Evolutionary conservation across 1,140 invertebrate genomes (phyloP).

Genomic region (Drosophila yakuba): DNA sequence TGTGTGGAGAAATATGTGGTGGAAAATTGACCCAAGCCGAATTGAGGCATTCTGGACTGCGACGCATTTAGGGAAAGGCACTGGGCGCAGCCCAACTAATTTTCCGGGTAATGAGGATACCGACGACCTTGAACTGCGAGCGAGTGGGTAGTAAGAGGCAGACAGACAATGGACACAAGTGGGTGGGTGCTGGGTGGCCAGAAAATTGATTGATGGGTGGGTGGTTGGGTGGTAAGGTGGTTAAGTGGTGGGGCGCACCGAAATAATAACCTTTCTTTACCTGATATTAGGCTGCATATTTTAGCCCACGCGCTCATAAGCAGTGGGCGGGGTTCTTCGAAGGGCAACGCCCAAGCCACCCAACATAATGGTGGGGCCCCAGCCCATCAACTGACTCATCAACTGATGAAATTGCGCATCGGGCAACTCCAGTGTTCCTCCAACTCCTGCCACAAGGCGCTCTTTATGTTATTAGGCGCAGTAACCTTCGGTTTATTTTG

Average conservation of each 20-base stretch:
- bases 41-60: slow-evolving; percentile 42
- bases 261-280: slow-evolving; percentile 15
- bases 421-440: slow-evolving; percentile 1
- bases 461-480: slow-evolving; percentile 27
- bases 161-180: slow-evolving; percentile 10
- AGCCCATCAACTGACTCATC: slow-evolving; percentile 53
- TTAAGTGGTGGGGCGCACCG: neutral
- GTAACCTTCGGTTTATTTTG: slow-evolving; percentile 67
- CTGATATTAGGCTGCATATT: slow-evolving; percentile 28
- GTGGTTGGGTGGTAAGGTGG: slow-evolving; percentile 6
- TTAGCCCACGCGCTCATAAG: slow-evolving; percentile 21
- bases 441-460: too few relatives aligned
- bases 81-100: slow-evolving; percentile 41
- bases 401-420: slow-evolving; percentile 69
- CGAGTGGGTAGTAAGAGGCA: slow-evolving; percentile 1
- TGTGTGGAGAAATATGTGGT: slow-evolving; percentile 3
- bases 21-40: slow-evolving; percentile 32
- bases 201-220: slow-evolving; percentile 41
- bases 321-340: slow-evolving; percentile 2
- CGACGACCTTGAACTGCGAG: slow-evolving; percentile 56
- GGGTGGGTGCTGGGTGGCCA: neutral
- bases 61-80: slow-evolving; percentile 57
- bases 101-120: slow-evolving; percentile 51
- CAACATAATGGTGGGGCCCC: slow-evolving; percentile 12
- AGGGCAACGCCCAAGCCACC: slow-evolving; percentile 9